Conservation (phyloP, 1,140 invertebrate species). For the Bombus terrestris region DNA sequence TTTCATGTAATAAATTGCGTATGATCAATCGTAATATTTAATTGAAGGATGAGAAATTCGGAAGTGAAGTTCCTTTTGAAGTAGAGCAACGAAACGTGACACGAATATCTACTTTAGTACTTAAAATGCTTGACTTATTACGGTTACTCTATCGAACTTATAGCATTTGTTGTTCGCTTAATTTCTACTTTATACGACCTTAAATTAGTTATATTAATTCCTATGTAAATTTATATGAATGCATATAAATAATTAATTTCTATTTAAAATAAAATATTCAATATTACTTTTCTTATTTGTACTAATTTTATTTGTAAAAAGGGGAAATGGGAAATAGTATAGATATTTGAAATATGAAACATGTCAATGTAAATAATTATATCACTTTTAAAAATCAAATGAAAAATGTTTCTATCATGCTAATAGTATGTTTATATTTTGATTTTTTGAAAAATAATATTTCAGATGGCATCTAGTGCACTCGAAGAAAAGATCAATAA, state of each 20-base stretch:
- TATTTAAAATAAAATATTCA: background rate
- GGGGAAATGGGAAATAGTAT: background rate
- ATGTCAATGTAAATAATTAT: background rate
- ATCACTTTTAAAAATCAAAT: background rate
- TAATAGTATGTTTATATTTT: background rate
- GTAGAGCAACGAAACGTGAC: slow-evolving; percentile 39
- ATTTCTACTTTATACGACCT: background rate
- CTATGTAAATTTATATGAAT: background rate
- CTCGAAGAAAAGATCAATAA: slow-evolving; percentile 81
- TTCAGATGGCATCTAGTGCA: slow-evolving; percentile 76
- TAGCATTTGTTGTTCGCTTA: background rate
- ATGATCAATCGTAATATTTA: background rate
- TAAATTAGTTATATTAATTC: background rate
- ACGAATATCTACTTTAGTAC: slow-evolving; percentile 14
- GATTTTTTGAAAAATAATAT: slow-evolving; percentile 1
- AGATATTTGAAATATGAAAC: background rate
- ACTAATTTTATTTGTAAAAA: background rate
- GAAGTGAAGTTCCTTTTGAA: slow-evolving; percentile 49
- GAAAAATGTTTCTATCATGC: background rate
- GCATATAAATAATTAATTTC: background rate
- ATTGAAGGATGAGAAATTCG: slow-evolving; percentile 49
- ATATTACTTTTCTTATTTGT: background rate
- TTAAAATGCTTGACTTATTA: background rate
- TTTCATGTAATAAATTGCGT: background rate
- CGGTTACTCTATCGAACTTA: background rate